phyloP scores from a whole-genome alignment of 2,888 invertebrate genomes.

The Liodrosophila aerea region DNA sequence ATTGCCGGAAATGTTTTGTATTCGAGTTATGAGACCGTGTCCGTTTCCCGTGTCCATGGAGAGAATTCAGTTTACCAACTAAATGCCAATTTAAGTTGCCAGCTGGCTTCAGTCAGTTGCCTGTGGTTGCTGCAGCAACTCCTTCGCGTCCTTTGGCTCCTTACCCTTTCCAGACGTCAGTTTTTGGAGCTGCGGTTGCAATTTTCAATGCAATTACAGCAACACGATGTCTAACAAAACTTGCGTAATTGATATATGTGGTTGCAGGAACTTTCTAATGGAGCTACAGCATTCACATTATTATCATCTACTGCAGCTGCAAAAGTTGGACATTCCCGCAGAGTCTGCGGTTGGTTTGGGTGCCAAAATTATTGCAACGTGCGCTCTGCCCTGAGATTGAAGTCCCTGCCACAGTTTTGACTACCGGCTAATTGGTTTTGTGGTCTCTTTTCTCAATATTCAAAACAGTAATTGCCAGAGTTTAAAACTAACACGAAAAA shows the following conservation, averaged over 20 bases:
- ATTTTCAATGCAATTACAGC: constrained; percentile 63
- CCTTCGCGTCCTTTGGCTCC: neutral
- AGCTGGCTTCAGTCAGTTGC: neutral
- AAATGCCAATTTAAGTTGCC: constrained; percentile 54
- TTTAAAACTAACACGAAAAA: neutral
- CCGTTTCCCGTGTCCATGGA: constrained; percentile 8
- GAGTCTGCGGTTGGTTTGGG: constrained; percentile 50
- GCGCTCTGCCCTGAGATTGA: constrained; percentile 13
- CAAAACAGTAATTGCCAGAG: neutral
- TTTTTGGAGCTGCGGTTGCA: constrained; percentile 32
- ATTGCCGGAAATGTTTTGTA: constrained; percentile 49
- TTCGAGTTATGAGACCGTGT: constrained; percentile 53
- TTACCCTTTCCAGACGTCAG: too few species aligned
- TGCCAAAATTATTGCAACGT: constrained; percentile 23
- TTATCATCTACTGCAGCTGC: constrained; percentile 4
- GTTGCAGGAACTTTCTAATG: constrained; percentile 63
- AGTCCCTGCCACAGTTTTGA: constrained; percentile 46
- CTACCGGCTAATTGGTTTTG: constrained; percentile 49
- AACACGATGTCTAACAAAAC: constrained; percentile 45
- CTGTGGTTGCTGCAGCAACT: constrained; percentile 2
- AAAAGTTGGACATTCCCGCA: constrained; percentile 45
- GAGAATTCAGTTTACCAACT: constrained; percentile 27
- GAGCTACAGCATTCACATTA: constrained; percentile 29
- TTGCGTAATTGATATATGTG: constrained; percentile 74
- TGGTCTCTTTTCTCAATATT: constrained; percentile 13